phyloP scores from a whole-genome alignment of 2,888 invertebrate genomes.

The Thymelicus sylvestris region DNA sequence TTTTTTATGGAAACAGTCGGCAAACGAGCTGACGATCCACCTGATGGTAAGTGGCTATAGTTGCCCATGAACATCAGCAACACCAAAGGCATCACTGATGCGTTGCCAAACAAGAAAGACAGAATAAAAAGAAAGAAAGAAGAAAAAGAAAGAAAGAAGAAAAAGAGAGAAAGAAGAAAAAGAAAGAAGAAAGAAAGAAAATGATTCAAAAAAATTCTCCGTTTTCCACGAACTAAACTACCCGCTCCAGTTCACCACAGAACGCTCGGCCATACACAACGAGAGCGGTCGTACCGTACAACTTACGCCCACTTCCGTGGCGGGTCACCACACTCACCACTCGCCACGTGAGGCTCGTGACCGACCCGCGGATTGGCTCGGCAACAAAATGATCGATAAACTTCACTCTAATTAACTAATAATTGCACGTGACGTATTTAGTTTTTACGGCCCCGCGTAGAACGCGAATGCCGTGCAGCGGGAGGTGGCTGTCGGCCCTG shows the following conservation, averaged over 20 bases:
- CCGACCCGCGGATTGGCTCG: constrained; percentile 47
- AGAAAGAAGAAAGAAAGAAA: too few species aligned
- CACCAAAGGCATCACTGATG: too few species aligned
- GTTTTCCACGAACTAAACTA: background rate
- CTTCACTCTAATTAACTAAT: constrained; percentile 60
- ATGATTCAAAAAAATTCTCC: too few species aligned
- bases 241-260: background rate
- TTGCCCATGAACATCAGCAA: too few species aligned
- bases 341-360: constrained; percentile 44
- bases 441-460: constrained; percentile 25
- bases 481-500: background rate
- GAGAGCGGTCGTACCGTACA: constrained; percentile 44
- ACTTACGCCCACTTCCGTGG: constrained; percentile 54
- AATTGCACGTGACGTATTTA: constrained; percentile 46
- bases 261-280: constrained; percentile 6
- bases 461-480: background rate
- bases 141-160: too few species aligned
- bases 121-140: too few species aligned
- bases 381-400: constrained; percentile 63
- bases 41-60: too few species aligned
- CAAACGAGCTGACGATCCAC: too few species aligned
- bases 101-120: too few species aligned
- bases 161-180: too few species aligned
- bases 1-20: too few species aligned
- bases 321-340: constrained; percentile 46